phyloP scores from a whole-genome alignment of 2,113 vertebrate genomes.

The Numida meleagris region DNA sequence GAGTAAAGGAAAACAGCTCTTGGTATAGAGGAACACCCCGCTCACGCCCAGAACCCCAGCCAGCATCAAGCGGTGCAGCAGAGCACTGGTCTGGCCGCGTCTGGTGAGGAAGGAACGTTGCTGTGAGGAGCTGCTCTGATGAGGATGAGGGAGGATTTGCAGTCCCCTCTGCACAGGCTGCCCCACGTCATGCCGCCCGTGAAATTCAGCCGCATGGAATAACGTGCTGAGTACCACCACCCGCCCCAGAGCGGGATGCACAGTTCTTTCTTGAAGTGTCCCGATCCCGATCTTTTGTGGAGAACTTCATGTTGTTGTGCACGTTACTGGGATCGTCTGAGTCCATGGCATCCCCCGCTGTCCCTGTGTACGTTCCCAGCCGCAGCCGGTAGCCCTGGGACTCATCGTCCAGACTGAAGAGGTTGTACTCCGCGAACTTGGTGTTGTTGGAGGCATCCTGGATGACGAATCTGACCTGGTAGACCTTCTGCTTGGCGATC shows the following conservation, averaged over 20 bases:
- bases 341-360: conserved; percentile 54
- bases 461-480: conserved; percentile 53
- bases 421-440: background rate
- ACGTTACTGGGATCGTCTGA: conserved; percentile 15
- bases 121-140: conserved; percentile 15
- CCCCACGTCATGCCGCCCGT: conserved; percentile 34
- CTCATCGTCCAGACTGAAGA: conserved; percentile 38
- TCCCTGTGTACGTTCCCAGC: conserved; percentile 1
- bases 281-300: conserved; percentile 56
- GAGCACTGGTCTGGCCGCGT: background rate
- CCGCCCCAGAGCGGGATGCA: conserved; percentile 1
- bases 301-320: conserved; percentile 72
- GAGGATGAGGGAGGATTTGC: conserved; percentile 56
- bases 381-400: conserved; percentile 38
- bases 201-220: conserved; percentile 25
- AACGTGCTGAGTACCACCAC: conserved; percentile 60
- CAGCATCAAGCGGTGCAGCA: background rate
- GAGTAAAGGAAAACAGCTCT: background rate
- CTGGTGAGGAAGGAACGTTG: background rate
- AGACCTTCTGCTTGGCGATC: conserved; percentile 47
- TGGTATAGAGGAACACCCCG: background rate
- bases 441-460: background rate
- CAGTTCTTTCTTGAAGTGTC: conserved; percentile 55
- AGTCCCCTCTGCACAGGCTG: conserved; percentile 20
- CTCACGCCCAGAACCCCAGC: background rate